phyloP scores from a whole-genome alignment of 2,797 vertebrate species.

The Pogoniulus pusillus region DNA sequence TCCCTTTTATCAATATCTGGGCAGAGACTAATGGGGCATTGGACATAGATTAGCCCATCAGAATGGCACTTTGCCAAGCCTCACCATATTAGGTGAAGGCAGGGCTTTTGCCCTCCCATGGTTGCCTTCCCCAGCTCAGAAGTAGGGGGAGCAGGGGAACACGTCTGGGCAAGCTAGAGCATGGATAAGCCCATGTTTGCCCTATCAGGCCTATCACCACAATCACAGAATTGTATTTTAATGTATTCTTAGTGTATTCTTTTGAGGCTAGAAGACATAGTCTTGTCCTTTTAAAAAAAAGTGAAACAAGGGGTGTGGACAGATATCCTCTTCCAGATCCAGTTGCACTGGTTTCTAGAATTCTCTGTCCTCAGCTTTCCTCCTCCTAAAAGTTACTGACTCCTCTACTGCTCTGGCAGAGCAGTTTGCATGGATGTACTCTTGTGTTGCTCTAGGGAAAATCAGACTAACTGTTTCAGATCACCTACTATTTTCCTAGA shows the following conservation, averaged over 20 bases:
- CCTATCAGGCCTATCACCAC: too few relatives aligned
- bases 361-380: constrained; percentile 1
- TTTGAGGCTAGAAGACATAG: neutral
- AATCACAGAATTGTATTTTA: neutral
- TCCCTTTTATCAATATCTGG: too few relatives aligned
- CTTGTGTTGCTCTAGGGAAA: neutral
- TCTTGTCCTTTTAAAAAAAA: neutral
- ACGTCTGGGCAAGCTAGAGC: too few relatives aligned
- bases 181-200: too few relatives aligned
- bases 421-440: neutral
- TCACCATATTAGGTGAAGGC: too few relatives aligned
- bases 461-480: constrained; percentile 1
- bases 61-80: too few relatives aligned
- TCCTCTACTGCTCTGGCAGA: neutral
- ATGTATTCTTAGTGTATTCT: neutral
- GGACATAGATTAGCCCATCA: too few relatives aligned
- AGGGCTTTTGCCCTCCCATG: too few relatives aligned
- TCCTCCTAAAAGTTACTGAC: neutral
- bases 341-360: neutral
- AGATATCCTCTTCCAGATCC: constrained; percentile 1
- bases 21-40: too few relatives aligned
- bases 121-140: too few relatives aligned
- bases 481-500: constrained; percentile 1
- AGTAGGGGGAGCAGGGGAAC: too few relatives aligned
- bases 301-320: neutral